Percentiles rank a stretch among this genome's conserved stretches.
phyloP scores from a whole-genome alignment of 2,113 vertebrate species.

The Peromyscus californicus region DNA sequence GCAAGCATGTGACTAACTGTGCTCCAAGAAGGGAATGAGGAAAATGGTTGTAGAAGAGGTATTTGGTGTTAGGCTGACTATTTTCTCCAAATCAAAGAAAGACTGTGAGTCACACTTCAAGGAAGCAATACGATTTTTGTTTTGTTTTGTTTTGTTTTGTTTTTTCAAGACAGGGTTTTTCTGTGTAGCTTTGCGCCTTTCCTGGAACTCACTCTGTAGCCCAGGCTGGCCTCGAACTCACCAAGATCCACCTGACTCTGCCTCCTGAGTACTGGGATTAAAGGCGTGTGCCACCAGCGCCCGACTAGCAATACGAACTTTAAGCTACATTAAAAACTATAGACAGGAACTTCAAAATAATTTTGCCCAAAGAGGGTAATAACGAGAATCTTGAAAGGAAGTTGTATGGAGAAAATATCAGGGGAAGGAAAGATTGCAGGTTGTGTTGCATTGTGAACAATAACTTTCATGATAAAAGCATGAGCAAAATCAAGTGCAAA shows the following conservation, averaged over 20 bases:
- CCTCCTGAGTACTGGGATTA: no score
- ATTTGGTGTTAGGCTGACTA: not conserved
- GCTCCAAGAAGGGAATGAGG: not conserved
- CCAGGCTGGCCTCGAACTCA: no score
- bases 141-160: no score
- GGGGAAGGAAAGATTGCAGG: not conserved
- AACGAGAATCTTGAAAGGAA: not conserved
- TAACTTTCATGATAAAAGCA: not conserved
- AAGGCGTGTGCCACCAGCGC: no score
- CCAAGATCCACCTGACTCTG: no score
- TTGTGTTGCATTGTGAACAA: not conserved
- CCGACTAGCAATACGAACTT: not conserved
- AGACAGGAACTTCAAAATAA: constrained; percentile 37
- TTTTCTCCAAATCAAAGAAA: not conserved
- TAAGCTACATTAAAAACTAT: not conserved
- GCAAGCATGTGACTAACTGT: not conserved
- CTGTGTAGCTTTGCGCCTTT: no score
- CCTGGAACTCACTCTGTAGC: no score
- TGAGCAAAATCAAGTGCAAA: constrained; percentile 42
- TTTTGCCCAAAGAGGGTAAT: not conserved
- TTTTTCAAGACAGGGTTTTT: no score
- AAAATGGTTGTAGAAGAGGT: not conserved
- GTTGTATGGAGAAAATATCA: not conserved
- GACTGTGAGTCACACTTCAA: not conserved
- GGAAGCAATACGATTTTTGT: not conserved